phyloP scores from a whole-genome alignment of 64 coral and sea anemone species.

The Exaiptasia diaphana region DNA sequence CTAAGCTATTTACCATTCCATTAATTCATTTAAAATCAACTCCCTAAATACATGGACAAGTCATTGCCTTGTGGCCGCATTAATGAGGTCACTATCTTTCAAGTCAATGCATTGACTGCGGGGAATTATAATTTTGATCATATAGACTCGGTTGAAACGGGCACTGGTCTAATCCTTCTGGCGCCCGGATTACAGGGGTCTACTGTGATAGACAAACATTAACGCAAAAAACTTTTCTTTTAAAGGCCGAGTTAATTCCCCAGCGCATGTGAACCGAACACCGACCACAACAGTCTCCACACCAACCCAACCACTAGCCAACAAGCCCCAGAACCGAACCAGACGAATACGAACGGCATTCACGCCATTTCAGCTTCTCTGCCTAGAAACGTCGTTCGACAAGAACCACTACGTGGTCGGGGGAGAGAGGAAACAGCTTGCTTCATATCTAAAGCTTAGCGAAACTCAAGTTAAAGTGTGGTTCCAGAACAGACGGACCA shows the following conservation, averaged over 20 bases:
- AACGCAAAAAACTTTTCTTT: too few relatives aligned
- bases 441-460: slow-evolving; percentile 86
- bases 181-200: too few relatives aligned
- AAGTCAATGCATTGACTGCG: too few relatives aligned
- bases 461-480: slow-evolving; percentile 98
- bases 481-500: slow-evolving; percentile 95
- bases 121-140: too few relatives aligned
- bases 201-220: too few relatives aligned
- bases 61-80: too few relatives aligned
- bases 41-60: too few relatives aligned
- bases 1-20: too few relatives aligned
- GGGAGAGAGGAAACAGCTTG: slow-evolving; percentile 85
- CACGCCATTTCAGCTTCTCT: slow-evolving; percentile 86
- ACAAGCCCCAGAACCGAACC: slow-evolving; percentile 18
- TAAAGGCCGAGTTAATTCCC: neutral
- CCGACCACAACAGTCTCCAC: slow-evolving; percentile 4
- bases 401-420: slow-evolving; percentile 97
- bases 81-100: too few relatives aligned
- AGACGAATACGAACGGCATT: slow-evolving; percentile 80
- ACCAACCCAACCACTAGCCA: neutral
- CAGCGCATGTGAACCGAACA: neutral
- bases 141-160: too few relatives aligned
- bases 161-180: too few relatives aligned
- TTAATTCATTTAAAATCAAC: too few relatives aligned
- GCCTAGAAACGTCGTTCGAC: slow-evolving; percentile 90